A percentile compares a stretch with the other conserved stretches of the same genome.
phyloP scores from a whole-genome alignment of 2,797 vertebrate species.

The Macroramphosus scolopax region DNA sequence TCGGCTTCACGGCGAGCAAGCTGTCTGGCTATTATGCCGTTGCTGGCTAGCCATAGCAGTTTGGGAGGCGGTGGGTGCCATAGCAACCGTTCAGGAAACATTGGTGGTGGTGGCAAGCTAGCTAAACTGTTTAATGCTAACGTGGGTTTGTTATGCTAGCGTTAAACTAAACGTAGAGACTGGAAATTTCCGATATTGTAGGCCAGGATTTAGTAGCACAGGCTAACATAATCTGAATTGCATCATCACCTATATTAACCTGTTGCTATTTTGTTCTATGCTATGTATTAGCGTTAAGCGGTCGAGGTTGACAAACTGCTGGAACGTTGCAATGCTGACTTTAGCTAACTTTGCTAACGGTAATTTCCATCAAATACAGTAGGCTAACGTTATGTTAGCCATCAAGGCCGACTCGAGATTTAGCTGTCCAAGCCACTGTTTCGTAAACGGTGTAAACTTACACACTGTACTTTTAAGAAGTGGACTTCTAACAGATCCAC shows the following conservation, averaged over 20 bases:
- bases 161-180: constrained; percentile 25
- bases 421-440: constrained; percentile 1
- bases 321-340: constrained; percentile 26
- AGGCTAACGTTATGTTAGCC: constrained; percentile 63
- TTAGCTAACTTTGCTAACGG: constrained; percentile 57
- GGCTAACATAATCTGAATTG: not conserved
- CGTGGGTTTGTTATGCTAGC: constrained; percentile 59
- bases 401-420: constrained; percentile 52
- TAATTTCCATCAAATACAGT: constrained; percentile 46
- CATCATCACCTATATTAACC: not conserved
- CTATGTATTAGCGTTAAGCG: constrained; percentile 12
- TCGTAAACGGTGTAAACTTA: constrained; percentile 9
- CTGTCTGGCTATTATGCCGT: constrained; percentile 18
- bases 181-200: constrained; percentile 1
- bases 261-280: constrained; percentile 4
- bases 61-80: constrained; percentile 78
- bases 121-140: constrained; percentile 42
- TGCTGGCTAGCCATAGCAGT: constrained; percentile 56
- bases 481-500: no score
- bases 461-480: not conserved
- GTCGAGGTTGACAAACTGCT: constrained; percentile 8
- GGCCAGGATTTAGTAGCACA: constrained; percentile 2
- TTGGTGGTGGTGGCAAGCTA: constrained; percentile 46
- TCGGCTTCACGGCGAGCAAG: not conserved
- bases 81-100: constrained; percentile 84